Conservation (phyloP, 2,797 vertebrate genomes). For the Ctenochaetus hawaiiensis region DNA sequence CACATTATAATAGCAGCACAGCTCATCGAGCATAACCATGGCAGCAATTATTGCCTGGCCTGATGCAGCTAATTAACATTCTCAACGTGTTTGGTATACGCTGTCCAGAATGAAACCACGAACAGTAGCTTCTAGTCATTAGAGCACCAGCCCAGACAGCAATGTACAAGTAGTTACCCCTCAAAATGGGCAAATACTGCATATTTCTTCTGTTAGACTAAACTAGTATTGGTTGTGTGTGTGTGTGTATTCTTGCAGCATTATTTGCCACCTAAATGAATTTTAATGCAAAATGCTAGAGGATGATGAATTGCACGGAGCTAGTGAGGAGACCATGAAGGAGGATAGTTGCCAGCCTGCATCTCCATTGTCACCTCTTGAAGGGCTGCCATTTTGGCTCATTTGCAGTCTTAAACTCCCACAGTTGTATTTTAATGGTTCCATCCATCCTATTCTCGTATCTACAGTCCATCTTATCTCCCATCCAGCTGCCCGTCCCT, state of each 20-base stretch:
- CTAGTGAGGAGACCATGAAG: conserved; percentile 40
- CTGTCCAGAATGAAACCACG: conserved; percentile 33
- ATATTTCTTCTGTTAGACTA: conserved; percentile 33
- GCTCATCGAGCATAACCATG: conserved; percentile 44
- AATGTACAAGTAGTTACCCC: conserved; percentile 36
- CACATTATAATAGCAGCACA: conserved; percentile 23
- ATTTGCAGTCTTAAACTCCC: conserved; percentile 16
- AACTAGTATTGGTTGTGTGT: conserved; percentile 14
- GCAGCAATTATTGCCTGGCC: conserved; percentile 41
- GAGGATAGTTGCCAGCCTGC: conserved; percentile 20
- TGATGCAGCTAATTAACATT: conserved; percentile 47
- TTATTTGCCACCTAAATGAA: conserved; percentile 48
- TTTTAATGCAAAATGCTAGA: conserved; percentile 23
- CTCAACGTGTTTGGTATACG: conserved; percentile 34
- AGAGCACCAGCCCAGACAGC: conserved; percentile 21
- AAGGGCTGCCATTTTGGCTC: conserved; percentile 29
- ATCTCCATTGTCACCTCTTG: conserved; percentile 29
- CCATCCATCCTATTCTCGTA: conserved; percentile 21
- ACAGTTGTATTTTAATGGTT: conserved; percentile 38
- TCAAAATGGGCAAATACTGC: conserved; percentile 39
- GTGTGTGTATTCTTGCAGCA: conserved; percentile 11
- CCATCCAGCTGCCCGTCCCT: conserved; percentile 17
- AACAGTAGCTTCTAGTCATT: conserved; percentile 44
- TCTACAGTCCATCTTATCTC: conserved; percentile 28
- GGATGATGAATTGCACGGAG: conserved; percentile 38